These are phyloP conservation scores for Hydroisotoma schaefferi DNA, from an alignment of 2,888 invertebrate genomes.

Conservation along the genomic window DNA sequence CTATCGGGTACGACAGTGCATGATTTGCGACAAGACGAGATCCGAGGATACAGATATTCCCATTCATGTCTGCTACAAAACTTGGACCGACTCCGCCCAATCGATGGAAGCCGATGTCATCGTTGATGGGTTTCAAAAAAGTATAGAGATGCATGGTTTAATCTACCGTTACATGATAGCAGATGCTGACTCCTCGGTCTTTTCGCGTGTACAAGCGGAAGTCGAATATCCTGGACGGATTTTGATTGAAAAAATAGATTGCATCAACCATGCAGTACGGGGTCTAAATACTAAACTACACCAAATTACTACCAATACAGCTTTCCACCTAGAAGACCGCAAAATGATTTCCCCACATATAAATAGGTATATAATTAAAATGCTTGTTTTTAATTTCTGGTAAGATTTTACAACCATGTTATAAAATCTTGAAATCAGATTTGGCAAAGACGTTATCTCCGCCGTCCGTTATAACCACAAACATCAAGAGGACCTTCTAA, in stretches of 20 bases:
- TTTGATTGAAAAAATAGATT: conserved; percentile 22
- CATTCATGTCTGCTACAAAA: conserved; percentile 19
- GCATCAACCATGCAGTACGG: conserved; percentile 29
- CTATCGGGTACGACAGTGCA: conserved; percentile 3
- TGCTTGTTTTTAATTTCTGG: not conserved
- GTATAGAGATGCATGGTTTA: conserved; percentile 21
- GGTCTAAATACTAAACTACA: conserved; percentile 17
- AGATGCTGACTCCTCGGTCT: conserved; percentile 30
- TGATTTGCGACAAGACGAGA: conserved; percentile 1
- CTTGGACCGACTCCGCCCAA: conserved; percentile 13
- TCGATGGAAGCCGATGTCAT: conserved; percentile 22
- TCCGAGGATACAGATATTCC: not conserved
- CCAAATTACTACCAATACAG: conserved; percentile 2
- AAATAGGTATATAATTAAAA: not conserved
- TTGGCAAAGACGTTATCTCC: conserved; percentile 3
- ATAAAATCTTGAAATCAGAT: not conserved
- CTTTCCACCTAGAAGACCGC: not conserved
- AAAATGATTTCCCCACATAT: not conserved
- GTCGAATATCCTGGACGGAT: conserved; percentile 15
- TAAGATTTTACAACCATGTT: not conserved
- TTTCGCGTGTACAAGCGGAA: conserved; percentile 7
- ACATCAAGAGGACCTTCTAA: not conserved
- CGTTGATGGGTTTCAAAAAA: conserved; percentile 20
- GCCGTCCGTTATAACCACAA: not conserved
- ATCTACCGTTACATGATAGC: conserved; percentile 26